Evolutionary conservation across 2,113 vertebrate genomes (phyloP), one percentile per base, ranked within the genome.

Genomic region (Pomatostomus ruficeps): DNA sequence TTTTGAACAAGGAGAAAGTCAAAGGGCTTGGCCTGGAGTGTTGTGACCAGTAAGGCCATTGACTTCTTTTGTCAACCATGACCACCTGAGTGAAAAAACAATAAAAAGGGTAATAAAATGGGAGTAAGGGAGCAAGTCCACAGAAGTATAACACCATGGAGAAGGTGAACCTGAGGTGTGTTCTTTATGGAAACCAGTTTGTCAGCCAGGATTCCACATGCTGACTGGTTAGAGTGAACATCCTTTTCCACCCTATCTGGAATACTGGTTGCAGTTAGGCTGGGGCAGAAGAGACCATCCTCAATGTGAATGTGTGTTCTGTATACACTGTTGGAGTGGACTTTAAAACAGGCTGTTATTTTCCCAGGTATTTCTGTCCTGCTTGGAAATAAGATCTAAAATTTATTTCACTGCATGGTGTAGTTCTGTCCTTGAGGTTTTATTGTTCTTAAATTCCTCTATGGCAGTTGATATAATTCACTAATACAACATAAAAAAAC

Each of bases 181-280:
- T 25, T 58, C 3, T 0, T 74, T 26, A 40, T 13, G 9, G 13
- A 75, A 85, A 66, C 4, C 6, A 7, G 3, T 49, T 86, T 89
- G 4, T 10, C 35, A 67, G 12, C 23, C 0, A 4, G 11, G 21
- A 57, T 61, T 81, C 23, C 20, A 20, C 6, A 46, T 7, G 2
- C 3, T 40, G 18, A 8, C 7, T 36, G 7, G 7, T 26, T 72
- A 58, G n/a, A 70, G 22, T 19, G 14, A 70, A 5, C 13, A 40
- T 48, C 18, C 9, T 81, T 9, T 61, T 84, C 5, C 17, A 6
- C 7, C 49, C 6, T 25, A 18, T 14, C 9, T 1, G 1, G 12
- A 29, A 12, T 24, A 18, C 26, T 42, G 38, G 13, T 63, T 0
- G 0, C 17, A 76, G 43, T 1, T 43, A 16, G 12, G 16, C 42